These are phyloP conservation scores for Halictus quadricinctus DNA, from an alignment of 2,888 invertebrate genomes.

Conservation along the genomic window DNA sequence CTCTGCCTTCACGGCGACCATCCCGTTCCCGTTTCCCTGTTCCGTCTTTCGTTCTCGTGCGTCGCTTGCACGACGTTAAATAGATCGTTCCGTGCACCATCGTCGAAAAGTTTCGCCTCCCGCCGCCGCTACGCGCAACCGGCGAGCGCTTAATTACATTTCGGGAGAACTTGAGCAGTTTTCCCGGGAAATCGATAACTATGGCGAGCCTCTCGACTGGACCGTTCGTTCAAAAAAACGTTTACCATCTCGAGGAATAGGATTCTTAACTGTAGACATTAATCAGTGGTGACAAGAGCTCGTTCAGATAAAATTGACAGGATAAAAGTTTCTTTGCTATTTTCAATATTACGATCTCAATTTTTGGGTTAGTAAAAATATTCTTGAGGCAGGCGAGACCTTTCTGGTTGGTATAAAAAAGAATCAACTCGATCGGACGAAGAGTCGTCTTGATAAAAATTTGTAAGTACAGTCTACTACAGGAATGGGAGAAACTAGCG, in stretches of 20 bases:
- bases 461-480: too few relatives aligned
- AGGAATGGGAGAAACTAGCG: too few relatives aligned
- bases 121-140: slow-evolving; percentile 6
- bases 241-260: neutral
- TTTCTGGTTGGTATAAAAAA: too few relatives aligned
- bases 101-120: slow-evolving; percentile 35
- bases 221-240: neutral
- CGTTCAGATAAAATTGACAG: too few relatives aligned
- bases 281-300: too few relatives aligned
- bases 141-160: slow-evolving; percentile 27
- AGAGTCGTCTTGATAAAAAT: too few relatives aligned
- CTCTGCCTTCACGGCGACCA: neutral
- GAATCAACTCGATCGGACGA: too few relatives aligned
- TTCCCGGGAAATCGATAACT: slow-evolving; percentile 22
- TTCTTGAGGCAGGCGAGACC: too few relatives aligned
- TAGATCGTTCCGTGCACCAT: slow-evolving; percentile 32
- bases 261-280: neutral
- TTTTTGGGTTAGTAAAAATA: too few relatives aligned
- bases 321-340: too few relatives aligned
- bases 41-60: slow-evolving; percentile 38
- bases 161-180: neutral
- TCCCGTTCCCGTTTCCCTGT: slow-evolving; percentile 28
- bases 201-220: neutral
- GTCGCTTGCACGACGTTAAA: slow-evolving; percentile 44
- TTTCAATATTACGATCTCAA: neutral